Evolutionary conservation across 2,888 invertebrate genomes (phyloP), one percentile per base, ranked within the genome.

Genomic region (Xestoiulus laeticollis): DNA sequence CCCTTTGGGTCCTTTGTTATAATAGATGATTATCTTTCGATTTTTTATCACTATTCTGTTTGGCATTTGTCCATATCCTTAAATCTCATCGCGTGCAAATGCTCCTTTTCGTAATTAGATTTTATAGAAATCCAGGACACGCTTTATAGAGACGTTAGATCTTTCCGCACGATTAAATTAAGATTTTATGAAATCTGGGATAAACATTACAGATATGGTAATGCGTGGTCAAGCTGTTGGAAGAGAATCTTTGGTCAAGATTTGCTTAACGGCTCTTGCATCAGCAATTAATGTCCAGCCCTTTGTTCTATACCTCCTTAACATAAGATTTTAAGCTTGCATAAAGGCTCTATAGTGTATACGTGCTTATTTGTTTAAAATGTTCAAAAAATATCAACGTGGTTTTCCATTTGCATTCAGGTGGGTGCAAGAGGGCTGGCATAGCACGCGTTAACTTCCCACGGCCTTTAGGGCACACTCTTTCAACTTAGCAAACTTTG

Each of bases 401-500:
- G n/a, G n/a, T n/a, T 68, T 6, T n/a, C 1, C 68, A 68, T 68
- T 68, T 68, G 68, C 68, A 68, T 68, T 22, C 68, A 68, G 68
- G 68, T 68, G 68, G 68, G 68, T 22, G 26, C 38, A 26, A 26
- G 22, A 26, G 26, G 68, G 68, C 68, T 26, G 68, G 22, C 68
- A 68, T 68, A 48, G 44, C 86, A 86, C 43, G 86, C 44, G 86
- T 48, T 86, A 85, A 48, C 86, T 86, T 86, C 86, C 53, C 86
- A 86, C 86, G 53, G 86, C 86, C 86, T 86, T 86, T 86, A 86
- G 86, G 86, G 48, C 32, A 33, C 33, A 86, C 44, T 53, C 44
- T 48, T 53, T 86, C 53, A 48, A 86, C 48, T 86, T 86, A 44
- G 86, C 48, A 44, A 86, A 86, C 86, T 86, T 32, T 86, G 86